Percentiles rank a stretch among this genome's conserved stretches.
These are phyloP conservation scores for Labeo catla DNA, from an alignment of 2,113 vertebrate species.

Conservation along the genomic window DNA sequence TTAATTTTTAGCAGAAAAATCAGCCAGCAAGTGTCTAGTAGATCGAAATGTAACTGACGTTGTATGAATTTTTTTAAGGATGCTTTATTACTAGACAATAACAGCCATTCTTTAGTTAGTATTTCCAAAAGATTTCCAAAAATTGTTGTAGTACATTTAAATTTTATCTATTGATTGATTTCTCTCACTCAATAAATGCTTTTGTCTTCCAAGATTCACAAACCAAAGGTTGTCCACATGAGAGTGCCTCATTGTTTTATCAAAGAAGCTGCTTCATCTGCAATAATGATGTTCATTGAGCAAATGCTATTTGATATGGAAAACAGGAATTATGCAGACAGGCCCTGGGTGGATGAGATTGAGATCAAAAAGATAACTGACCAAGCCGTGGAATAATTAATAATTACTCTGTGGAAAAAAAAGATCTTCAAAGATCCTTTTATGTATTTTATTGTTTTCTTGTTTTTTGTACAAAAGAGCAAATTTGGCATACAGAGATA, in stretches of 20 bases:
- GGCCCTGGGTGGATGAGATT: background rate
- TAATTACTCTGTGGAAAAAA: background rate
- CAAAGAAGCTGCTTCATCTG: constrained; percentile 28
- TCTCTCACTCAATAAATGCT: background rate
- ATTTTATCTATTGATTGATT: background rate
- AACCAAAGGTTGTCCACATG: background rate
- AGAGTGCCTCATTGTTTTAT: constrained; percentile 5
- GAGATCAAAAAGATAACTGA: constrained; percentile 31
- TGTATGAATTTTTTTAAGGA: background rate
- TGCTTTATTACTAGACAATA: background rate
- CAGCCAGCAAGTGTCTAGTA: background rate
- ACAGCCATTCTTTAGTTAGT: background rate
- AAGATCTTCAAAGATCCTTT: constrained; percentile 9
- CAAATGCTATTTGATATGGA: constrained; percentile 41
- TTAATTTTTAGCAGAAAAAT: background rate
- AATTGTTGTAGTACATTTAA: background rate
- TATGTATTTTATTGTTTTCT: constrained; percentile 53
- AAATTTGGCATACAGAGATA: constrained; percentile 83
- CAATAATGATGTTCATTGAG: constrained; percentile 14
- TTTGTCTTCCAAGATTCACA: constrained; percentile 32
- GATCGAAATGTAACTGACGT: background rate
- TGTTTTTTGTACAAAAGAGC: constrained; percentile 69
- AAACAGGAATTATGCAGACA: constrained; percentile 37
- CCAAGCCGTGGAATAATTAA: background rate
- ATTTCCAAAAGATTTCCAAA: background rate